Percentiles rank a stretch among this genome's conserved stretches.
These are phyloP conservation scores for Typhlomys cinereus DNA, from an alignment of 2,113 vertebrate species.

Conservation along the genomic window DNA sequence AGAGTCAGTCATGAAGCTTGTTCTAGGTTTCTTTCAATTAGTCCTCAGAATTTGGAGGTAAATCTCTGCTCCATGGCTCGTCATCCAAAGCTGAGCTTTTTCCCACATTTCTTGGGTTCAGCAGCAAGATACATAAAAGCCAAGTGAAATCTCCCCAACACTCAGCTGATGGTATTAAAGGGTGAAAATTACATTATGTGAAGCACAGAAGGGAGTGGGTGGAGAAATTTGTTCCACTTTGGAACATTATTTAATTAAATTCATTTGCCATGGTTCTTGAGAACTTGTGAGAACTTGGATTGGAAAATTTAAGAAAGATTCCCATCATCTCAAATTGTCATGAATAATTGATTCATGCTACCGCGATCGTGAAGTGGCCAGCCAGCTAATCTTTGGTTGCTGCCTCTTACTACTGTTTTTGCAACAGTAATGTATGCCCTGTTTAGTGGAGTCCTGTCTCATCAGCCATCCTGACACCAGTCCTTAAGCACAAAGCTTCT, in stretches of 20 bases:
- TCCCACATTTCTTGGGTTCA: neutral
- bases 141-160: slow-evolving; percentile 45
- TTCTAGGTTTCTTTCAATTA: neutral
- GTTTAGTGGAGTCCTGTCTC: neutral
- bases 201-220: slow-evolving; percentile 72
- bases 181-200: slow-evolving; percentile 66
- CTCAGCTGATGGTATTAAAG: slow-evolving; percentile 55
- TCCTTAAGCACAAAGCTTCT: neutral
- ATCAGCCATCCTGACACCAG: neutral
- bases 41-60: neutral
- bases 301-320: slow-evolving; percentile 85
- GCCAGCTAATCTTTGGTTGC: slow-evolving; percentile 79
- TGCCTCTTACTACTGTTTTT: slow-evolving; percentile 78
- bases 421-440: slow-evolving; percentile 43
- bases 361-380: slow-evolving; percentile 78
- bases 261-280: slow-evolving; percentile 77
- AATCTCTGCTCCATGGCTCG: neutral
- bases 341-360: slow-evolving; percentile 87
- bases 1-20: neutral
- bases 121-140: neutral
- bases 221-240: slow-evolving; percentile 77
- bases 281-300: slow-evolving; percentile 82
- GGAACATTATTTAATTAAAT: slow-evolving; percentile 83
- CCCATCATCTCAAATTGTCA: slow-evolving; percentile 84
- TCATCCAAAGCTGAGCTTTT: neutral